Percentiles rank a stretch among this genome's conserved stretches.
Conservation (phyloP, 2,888 invertebrate genomes). For the Eurytoma adleriae region DNA sequence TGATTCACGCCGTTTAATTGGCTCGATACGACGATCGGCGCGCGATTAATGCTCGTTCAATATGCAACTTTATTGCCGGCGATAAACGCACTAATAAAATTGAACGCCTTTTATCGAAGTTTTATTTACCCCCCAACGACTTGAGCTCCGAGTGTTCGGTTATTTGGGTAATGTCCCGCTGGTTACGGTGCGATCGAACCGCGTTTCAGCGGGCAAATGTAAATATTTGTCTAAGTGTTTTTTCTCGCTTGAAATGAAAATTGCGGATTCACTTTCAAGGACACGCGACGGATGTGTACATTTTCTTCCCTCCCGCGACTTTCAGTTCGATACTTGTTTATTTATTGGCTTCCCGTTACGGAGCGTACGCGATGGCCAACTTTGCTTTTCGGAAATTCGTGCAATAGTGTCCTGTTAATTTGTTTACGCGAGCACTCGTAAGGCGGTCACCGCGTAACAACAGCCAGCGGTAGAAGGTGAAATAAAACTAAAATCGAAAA, state of each 20-base stretch:
- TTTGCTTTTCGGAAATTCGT: conserved; percentile 2
- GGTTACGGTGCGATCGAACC: too few relatives aligned
- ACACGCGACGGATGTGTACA: too few relatives aligned
- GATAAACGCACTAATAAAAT: background rate
- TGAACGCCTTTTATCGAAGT: background rate
- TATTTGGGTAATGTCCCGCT: too few relatives aligned
- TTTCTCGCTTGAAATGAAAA: too few relatives aligned
- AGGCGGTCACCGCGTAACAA: conserved; percentile 41
- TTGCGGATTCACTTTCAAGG: too few relatives aligned
- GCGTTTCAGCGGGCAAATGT: too few relatives aligned
- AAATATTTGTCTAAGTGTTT: too few relatives aligned
- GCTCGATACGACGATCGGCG: background rate
- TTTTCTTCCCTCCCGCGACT: too few relatives aligned
- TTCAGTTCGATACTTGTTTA: background rate
- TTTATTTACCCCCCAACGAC: background rate
- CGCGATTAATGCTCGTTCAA: too few relatives aligned
- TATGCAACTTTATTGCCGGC: too few relatives aligned
- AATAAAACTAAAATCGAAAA: background rate
- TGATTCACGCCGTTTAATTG: conserved; percentile 21
- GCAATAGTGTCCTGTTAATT: conserved; percentile 32
- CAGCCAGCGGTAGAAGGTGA: conserved; percentile 1
- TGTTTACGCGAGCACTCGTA: conserved; percentile 36
- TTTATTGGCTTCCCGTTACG: background rate
- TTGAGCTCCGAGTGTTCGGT: background rate
- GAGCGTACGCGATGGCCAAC: conserved; percentile 12